Conservation (phyloP, 2,888 invertebrate species). For the Tortricodes alternella region DNA sequence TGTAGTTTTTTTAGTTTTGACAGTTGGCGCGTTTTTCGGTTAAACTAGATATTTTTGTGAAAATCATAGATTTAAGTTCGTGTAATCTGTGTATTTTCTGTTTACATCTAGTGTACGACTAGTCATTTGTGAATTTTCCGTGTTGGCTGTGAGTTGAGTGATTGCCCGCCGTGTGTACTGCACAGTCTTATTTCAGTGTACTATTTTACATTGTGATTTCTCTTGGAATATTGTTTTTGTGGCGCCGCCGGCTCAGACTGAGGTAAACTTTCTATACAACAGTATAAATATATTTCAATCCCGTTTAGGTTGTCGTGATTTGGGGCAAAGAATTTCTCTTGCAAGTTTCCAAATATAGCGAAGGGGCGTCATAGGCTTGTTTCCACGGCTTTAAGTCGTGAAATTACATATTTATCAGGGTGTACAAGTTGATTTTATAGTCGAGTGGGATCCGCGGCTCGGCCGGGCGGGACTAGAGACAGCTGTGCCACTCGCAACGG, state of each 20-base stretch:
- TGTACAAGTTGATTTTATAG: slow-evolving; percentile 34
- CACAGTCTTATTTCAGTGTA: slow-evolving; percentile 65
- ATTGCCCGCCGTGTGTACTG: slow-evolving; percentile 71
- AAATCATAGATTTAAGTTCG: slow-evolving; percentile 80
- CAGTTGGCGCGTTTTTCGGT: slow-evolving; percentile 81
- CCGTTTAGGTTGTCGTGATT: slow-evolving; percentile 40
- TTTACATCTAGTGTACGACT: slow-evolving; percentile 72
- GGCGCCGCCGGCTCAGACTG: slow-evolving; percentile 58
- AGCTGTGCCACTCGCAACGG: slow-evolving; percentile 78
- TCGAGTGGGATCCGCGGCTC: slow-evolving; percentile 50
- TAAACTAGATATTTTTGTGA: slow-evolving; percentile 68
- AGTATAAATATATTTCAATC: slow-evolving; percentile 23
- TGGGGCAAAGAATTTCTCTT: slow-evolving; percentile 56
- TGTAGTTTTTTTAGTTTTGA: slow-evolving; percentile 81
- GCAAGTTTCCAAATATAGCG: slow-evolving; percentile 71
- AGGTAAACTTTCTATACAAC: slow-evolving; percentile 50
- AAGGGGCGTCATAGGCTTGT: slow-evolving; percentile 46
- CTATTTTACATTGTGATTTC: slow-evolving; percentile 70
- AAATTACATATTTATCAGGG: slow-evolving; percentile 28
- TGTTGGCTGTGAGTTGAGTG: slow-evolving; percentile 76
- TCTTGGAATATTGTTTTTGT: slow-evolving; percentile 64
- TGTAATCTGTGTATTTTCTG: slow-evolving; percentile 81
- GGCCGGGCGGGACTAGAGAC: slow-evolving; percentile 74
- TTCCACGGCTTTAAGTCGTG: slow-evolving; percentile 30
- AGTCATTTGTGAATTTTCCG: slow-evolving; percentile 74